These are phyloP conservation scores for Drosophila truncata DNA, from an alignment of 1,140 invertebrate species.

Conservation along the genomic window DNA sequence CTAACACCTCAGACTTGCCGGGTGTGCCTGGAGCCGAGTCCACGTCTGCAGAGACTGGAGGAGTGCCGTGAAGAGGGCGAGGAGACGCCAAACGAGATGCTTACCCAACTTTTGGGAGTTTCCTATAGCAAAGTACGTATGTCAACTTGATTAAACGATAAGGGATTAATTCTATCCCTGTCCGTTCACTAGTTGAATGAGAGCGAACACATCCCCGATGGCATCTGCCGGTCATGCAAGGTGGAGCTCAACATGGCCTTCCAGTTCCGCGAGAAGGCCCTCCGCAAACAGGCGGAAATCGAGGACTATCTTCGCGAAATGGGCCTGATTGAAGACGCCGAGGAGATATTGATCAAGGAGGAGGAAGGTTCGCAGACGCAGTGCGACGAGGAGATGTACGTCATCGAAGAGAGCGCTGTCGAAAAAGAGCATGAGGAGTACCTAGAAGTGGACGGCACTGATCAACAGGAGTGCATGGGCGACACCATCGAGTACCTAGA, in stretches of 20 bases:
- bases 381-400: conserved; percentile 62
- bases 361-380: conserved; percentile 43
- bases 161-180: background rate
- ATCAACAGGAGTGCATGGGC: conserved; percentile 53
- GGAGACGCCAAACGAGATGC: conserved; percentile 80
- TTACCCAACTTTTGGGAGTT: conserved; percentile 68
- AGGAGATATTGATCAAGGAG: conserved; percentile 64
- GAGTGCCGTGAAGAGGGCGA: conserved; percentile 75
- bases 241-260: conserved; percentile 79
- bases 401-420: conserved; percentile 42
- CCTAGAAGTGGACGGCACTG: conserved; percentile 50
- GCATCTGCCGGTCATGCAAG: conserved; percentile 75
- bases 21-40: conserved; percentile 64
- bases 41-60: conserved; percentile 67
- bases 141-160: background rate
- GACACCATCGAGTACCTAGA: conserved; percentile 75
- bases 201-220: conserved; percentile 66
- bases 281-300: conserved; percentile 64
- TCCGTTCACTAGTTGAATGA: conserved; percentile 59
- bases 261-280: conserved; percentile 76
- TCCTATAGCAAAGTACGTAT: conserved; percentile 63
- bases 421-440: conserved; percentile 32
- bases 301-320: conserved; percentile 58
- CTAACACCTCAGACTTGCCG: conserved; percentile 72
- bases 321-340: conserved; percentile 56